Evolutionary conservation across 2,797 vertebrate species (phyloP), one percentile per base, ranked within the genome.

Genomic region (Sebastes matsubarae): DNA sequence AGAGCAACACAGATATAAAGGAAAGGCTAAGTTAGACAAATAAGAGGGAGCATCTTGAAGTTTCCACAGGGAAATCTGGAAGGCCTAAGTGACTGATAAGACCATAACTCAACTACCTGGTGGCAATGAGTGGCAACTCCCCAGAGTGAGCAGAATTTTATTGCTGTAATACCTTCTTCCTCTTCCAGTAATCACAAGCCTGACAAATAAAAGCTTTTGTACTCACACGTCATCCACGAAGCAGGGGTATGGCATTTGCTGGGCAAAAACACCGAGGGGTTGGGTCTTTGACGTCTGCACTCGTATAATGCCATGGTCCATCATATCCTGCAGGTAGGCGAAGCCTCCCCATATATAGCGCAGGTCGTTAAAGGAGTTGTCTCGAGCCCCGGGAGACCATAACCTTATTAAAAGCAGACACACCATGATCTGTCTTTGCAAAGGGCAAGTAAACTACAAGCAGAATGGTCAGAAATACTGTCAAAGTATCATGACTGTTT

Each of bases 181-280:
- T 72, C 63, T 79, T 70, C 8, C 36, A 77, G 69, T 84, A 80
- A 88, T 89, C 82, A 88, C 69, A 67, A 52, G 25, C 4, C 30
- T 83, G 66, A 75, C 24, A 79, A 68, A 67, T 72, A 76, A 73
- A 75, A 77, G 24, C 14, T 64, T 73, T 72, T 60, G 22, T 91
- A 97, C 98, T 94, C 93, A 99, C 99, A 82, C 93, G 70, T 99
- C 99, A 87, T 99, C 96, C 25, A 99, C 97, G 0, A 95, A 99
- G 89, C 98, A 99, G 0, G 98, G 99, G 74, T 99, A 99, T 0
- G 98, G 98, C 96, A 99, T 99, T 93, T 99, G 98, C 87, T 99
- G 99, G 64, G 96, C 86, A 20, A 96, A 99, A 79, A 99, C 96
- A 1, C 98, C 98, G 0, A 97, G 97, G n/a, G 95, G 96, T 87